Evolutionary conservation across 2,113 vertebrate genomes (phyloP), one percentile per base, ranked within the genome.

Genomic region (Clinocottus analis): DNA sequence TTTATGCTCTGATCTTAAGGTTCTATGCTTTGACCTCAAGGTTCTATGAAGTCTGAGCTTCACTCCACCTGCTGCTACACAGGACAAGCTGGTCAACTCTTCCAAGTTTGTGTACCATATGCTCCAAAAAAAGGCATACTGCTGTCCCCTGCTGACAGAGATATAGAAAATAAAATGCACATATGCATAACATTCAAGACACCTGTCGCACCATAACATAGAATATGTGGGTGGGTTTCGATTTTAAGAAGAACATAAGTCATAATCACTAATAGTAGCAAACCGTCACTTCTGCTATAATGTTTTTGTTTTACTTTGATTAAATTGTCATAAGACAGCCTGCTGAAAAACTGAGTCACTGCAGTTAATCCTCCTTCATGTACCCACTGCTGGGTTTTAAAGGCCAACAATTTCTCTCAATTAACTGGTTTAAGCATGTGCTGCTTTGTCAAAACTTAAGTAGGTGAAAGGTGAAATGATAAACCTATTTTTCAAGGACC

Each of bases 91-190:
- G 31, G 31, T 31, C 31, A 31, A 31, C 31, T 31, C 31, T 31
- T 31, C 31, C 31, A 31, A 31, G 31, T 31, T 31, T 31, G 31
- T 31, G 31, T 31, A 31, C 5, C 31, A 2, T 31, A 31, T 31
- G 31, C 5, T 2, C 31, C 31, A 31, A 31, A 31, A 5, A 31
- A 31, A 31, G 31, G 31, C n/a, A n/a, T n/a, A n/a, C n/a, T n/a
- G n/a, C n/a, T 68, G 2, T 49, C 72, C 45, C 31, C 56, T 58
- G 62, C 41, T 80, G 23, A 59, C 19, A 33, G 58, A 12, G 21
- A 43, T 35, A 53, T 6, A 43, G 5, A 53, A 43, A 75, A 8
- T 14, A 29, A 47, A 43, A 65, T 29, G 16, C 3, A 16, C 47
- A 51, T 14, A 53, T 29, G 3, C 29, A 23, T 11, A 51, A 49